Percentiles rank a stretch among this genome's conserved stretches.
Conservation (phyloP, 2,797 vertebrate species). For the Takifugu ocellatus region DNA sequence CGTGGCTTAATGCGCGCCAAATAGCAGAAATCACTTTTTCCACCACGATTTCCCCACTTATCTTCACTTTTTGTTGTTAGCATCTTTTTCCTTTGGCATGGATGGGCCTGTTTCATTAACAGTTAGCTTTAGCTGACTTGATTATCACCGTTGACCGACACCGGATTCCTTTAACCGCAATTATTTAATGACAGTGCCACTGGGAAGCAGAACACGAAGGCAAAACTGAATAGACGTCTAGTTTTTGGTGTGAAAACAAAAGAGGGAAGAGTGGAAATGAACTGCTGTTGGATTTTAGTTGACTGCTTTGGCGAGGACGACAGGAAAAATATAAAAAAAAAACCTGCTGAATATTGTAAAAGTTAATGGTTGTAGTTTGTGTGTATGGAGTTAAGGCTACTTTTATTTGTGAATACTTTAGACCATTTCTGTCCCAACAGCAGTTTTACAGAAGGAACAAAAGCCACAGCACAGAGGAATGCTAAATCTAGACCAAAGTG, state of each 20-base stretch:
- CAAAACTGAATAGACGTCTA: constrained; percentile 18
- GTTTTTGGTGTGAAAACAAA: constrained; percentile 3
- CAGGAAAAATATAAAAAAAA: constrained; percentile 2
- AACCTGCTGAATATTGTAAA: constrained; percentile 17
- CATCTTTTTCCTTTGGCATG: constrained; percentile 67
- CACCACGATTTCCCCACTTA: constrained; percentile 27
- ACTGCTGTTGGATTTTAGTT: constrained; percentile 40
- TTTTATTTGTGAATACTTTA: not conserved
- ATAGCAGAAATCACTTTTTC: constrained; percentile 51
- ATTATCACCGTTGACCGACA: constrained; percentile 53
- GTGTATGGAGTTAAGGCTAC: constrained; percentile 46
- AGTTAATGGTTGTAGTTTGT: constrained; percentile 12
- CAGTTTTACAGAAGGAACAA: constrained; percentile 30
- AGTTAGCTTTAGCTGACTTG: constrained; percentile 49
- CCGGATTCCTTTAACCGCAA: constrained; percentile 31
- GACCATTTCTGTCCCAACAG: constrained; percentile 34
- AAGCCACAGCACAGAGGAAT: constrained; percentile 31
- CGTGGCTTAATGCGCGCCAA: constrained; percentile 1
- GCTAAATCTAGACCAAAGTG: constrained; percentile 25
- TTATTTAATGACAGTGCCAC: constrained; percentile 37
- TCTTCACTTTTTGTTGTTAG: constrained; percentile 22
- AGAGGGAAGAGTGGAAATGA: constrained; percentile 1
- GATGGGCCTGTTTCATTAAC: constrained; percentile 30
- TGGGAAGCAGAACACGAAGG: constrained; percentile 40
- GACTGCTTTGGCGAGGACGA: not conserved